Conservation (phyloP, 2,113 vertebrate species). For the Aviceda subcristata region DNA sequence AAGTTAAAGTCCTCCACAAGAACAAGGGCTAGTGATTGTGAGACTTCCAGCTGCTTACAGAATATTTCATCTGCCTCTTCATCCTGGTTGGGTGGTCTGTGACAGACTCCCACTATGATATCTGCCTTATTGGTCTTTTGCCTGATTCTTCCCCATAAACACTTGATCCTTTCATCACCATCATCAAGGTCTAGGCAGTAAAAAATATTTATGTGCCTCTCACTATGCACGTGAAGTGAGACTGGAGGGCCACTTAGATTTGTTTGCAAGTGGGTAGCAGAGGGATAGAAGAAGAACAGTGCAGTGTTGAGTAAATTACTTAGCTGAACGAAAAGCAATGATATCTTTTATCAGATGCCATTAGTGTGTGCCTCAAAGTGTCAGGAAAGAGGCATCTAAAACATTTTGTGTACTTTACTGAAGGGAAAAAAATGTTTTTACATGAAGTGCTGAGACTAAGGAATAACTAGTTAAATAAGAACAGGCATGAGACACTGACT, state of each 20-base stretch:
- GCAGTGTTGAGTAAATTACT: neutral
- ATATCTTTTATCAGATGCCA: slow-evolving; percentile 18
- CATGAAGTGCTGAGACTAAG: neutral
- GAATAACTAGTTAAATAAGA: neutral
- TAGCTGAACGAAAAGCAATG: slow-evolving; percentile 19
- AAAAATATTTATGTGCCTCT: neutral
- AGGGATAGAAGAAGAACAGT: neutral
- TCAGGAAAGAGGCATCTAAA: slow-evolving; percentile 2
- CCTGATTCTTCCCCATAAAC: neutral
- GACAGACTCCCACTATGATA: neutral
- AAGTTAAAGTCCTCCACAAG: neutral
- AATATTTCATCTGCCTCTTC: neutral
- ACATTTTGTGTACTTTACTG: neutral
- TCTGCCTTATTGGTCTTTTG: neutral
- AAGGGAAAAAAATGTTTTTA: neutral
- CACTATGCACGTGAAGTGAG: neutral
- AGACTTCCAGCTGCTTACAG: neutral
- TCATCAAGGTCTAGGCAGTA: neutral
- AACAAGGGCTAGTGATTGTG: neutral
- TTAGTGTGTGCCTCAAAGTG: neutral
- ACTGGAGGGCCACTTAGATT: neutral
- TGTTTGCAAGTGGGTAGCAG: neutral
- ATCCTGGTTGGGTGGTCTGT: neutral
- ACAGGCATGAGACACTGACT: neutral
- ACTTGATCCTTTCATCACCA: no score